These are phyloP conservation scores for Orchestia grillus DNA, from an alignment of 1,140 invertebrate species.

Conservation along the genomic window DNA sequence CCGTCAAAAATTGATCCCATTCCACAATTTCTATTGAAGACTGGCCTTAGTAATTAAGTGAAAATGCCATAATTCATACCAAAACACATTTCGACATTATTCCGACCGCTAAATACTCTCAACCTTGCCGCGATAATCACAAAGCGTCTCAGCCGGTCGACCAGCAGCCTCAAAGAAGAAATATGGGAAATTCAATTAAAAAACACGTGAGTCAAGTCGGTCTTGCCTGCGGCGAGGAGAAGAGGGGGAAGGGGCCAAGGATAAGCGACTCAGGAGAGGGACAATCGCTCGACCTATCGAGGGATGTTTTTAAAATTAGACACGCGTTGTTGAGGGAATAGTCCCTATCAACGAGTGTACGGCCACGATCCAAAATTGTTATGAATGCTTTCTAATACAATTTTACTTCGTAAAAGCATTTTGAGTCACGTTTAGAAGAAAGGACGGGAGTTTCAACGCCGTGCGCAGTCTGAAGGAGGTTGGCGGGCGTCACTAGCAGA, in stretches of 20 bases:
- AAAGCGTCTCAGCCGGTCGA: neutral
- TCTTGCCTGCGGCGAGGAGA: neutral
- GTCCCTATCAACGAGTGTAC: too few species aligned
- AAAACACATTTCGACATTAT: neutral
- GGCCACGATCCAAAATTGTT: neutral
- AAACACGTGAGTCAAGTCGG: neutral
- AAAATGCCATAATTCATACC: neutral
- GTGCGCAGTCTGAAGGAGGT: neutral
- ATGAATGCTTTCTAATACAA: neutral
- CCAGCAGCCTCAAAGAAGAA: neutral
- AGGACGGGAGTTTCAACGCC: neutral
- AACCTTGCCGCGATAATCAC: neutral
- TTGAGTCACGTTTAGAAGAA: neutral
- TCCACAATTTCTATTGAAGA: neutral
- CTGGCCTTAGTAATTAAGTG: neutral
- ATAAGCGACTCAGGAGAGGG: neutral
- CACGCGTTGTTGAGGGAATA: neutral
- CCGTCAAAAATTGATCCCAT: neutral
- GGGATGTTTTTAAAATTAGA: neutral
- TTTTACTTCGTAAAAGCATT: neutral
- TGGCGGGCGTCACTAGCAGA: neutral
- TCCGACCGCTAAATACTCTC: neutral
- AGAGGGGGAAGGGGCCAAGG: constrained; percentile 19
- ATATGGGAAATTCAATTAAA: neutral
- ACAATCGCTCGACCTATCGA: neutral